phyloP scores from a whole-genome alignment of 1,140 invertebrate genomes.

The Aphelinus atriplicis region DNA sequence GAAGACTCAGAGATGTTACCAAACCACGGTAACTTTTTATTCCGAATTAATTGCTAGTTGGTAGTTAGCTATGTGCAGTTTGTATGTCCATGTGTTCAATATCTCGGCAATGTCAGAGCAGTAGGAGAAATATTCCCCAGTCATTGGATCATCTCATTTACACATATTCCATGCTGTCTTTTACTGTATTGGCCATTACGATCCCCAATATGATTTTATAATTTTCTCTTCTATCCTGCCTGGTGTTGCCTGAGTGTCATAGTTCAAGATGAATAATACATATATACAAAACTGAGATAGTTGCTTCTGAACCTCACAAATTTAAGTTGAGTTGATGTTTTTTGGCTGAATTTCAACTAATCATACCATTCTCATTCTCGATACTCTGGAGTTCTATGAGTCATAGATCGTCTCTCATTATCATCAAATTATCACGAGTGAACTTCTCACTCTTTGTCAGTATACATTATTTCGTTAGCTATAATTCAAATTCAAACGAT shows the following conservation, averaged over 20 bases:
- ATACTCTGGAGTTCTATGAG: background rate
- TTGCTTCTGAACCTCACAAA: background rate
- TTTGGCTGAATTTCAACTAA: conserved; percentile 5
- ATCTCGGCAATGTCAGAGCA: conserved; percentile 20
- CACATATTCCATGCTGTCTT: too few species aligned
- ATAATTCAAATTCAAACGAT: background rate
- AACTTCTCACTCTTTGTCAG: background rate
- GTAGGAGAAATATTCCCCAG: background rate
- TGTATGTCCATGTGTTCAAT: conserved; percentile 33
- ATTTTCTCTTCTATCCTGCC: conserved; percentile 5
- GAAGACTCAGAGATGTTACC: conserved; percentile 67
- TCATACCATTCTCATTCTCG: background rate
- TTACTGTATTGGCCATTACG: too few species aligned
- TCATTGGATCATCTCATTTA: background rate
- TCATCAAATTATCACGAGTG: background rate
- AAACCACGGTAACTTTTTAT: conserved; percentile 64
- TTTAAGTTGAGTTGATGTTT: conserved; percentile 1
- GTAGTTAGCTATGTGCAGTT: conserved; percentile 35
- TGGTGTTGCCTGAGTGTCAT: conserved; percentile 15
- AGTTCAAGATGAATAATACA: background rate
- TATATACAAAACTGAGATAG: background rate
- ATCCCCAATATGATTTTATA: background rate
- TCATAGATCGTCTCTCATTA: conserved; percentile 24
- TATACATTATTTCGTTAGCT: background rate
- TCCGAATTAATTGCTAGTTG: conserved; percentile 35